These are phyloP conservation scores for Sinocyclocheilus maitianheensis DNA, from an alignment of 2,113 vertebrate genomes.

Conservation along the genomic window DNA sequence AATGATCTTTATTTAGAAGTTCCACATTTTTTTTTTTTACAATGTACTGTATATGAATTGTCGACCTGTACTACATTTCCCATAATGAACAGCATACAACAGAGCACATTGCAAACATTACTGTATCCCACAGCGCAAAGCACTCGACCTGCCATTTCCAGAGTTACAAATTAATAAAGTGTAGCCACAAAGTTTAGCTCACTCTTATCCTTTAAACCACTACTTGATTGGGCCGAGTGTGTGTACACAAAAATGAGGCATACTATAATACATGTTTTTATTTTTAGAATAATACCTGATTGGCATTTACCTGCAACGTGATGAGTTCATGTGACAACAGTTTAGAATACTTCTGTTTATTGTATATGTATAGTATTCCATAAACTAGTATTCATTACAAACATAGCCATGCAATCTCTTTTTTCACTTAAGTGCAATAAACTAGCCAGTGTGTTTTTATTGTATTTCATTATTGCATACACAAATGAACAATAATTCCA, in stretches of 20 bases:
- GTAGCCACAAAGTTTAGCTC: no score
- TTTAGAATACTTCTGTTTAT: background rate
- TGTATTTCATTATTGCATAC: background rate
- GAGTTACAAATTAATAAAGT: no score
- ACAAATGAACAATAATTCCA: background rate
- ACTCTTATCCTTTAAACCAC: background rate
- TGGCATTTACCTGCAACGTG: background rate
- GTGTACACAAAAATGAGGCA: background rate
- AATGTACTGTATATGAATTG: no score
- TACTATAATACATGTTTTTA: background rate
- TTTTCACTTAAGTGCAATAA: background rate
- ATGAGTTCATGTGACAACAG: background rate
- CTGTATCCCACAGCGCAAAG: no score
- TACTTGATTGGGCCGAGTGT: background rate
- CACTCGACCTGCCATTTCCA: no score
- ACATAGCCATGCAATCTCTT: background rate
- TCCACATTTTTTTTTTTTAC: no score
- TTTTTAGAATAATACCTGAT: background rate
- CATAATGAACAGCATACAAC: no score
- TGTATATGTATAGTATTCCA: background rate
- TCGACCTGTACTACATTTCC: no score
- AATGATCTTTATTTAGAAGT: no score
- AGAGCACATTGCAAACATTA: no score
- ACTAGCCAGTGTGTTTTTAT: background rate
- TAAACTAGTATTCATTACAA: background rate